phyloP scores from a whole-genome alignment of 2,797 vertebrate species.

The Hydrolagus colliei region DNA sequence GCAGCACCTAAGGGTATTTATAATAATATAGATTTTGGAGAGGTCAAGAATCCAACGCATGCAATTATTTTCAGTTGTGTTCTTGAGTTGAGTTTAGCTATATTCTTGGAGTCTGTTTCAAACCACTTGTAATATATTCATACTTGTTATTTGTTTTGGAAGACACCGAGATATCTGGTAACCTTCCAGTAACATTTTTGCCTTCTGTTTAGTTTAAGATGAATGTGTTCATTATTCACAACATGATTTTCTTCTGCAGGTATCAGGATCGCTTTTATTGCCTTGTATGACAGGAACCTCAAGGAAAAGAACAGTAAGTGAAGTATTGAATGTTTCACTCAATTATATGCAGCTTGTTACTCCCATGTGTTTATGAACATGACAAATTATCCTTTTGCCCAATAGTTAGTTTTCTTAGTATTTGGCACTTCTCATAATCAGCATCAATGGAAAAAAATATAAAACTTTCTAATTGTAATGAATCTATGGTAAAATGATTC shows the following conservation, averaged over 20 bases:
- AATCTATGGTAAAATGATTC: too few relatives aligned
- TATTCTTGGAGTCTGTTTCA: too few relatives aligned
- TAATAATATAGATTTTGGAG: not conserved
- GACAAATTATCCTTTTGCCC: not conserved
- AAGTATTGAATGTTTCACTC: too few relatives aligned
- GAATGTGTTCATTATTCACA: conserved; percentile 35
- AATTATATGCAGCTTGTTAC: not conserved
- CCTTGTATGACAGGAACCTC: conserved; percentile 94
- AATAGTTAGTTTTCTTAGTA: too few relatives aligned
- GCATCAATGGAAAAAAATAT: too few relatives aligned
- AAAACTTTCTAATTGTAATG: too few relatives aligned
- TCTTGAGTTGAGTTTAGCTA: too few relatives aligned
- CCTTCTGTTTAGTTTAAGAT: not conserved
- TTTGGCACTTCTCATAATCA: too few relatives aligned
- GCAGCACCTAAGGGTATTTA: too few relatives aligned
- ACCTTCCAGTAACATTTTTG: conserved; percentile 3
- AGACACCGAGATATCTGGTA: conserved; percentile 5
- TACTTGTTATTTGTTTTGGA: conserved; percentile 42
- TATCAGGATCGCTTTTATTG: conserved; percentile 75
- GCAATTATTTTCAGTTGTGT: too few relatives aligned
- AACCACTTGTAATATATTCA: conserved; percentile 41
- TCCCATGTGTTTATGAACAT: not conserved
- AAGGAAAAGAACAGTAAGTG: conserved; percentile 96
- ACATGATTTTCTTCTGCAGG: conserved; percentile 60
- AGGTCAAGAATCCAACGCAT: too few relatives aligned